Evolutionary conservation across 2,797 vertebrate species (phyloP).

Genomic region (Peromyscus attwateri): DNA sequence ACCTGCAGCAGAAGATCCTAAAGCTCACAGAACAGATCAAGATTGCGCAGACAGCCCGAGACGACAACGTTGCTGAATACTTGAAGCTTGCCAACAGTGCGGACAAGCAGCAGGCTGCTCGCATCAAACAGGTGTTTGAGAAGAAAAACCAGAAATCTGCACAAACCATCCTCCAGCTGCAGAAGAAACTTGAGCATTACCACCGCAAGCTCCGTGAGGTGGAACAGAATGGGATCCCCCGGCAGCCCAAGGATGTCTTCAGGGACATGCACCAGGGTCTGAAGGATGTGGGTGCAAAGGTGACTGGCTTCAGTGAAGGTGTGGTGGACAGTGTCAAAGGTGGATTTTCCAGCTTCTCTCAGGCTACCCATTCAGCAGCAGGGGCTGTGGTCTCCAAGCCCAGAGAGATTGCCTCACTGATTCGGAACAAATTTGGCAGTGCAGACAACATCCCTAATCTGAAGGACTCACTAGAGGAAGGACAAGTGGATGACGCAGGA

Average conservation of each 20-base stretch:
- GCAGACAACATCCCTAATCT: conserved; percentile 96
- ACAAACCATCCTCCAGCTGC: conserved; percentile 96
- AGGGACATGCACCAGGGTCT: conserved; percentile 97
- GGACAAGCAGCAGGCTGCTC: conserved; percentile 96
- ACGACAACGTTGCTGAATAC: conserved; percentile 98
- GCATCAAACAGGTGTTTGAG: conserved; percentile 98
- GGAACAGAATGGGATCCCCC: conserved; percentile 97
- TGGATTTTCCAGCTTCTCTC: conserved; percentile 96
- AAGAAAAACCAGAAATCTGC: conserved; percentile 99
- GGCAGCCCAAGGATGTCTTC: conserved; percentile 97
- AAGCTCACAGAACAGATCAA: conserved; percentile 98
- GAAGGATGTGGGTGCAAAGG: conserved; percentile 97
- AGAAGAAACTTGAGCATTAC: conserved; percentile 98
- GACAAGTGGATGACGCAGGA: conserved; percentile 91
- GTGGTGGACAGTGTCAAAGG: conserved; percentile 96
- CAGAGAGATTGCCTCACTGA: conserved; percentile 95
- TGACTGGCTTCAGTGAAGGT: conserved; percentile 97
- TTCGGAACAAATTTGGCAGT: conserved; percentile 97
- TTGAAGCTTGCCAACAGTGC: conserved; percentile 97
- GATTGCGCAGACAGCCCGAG: conserved; percentile 97
- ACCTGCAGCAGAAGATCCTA: conserved; percentile 98
- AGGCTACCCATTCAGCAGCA: conserved; percentile 97
- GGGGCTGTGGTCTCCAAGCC: conserved; percentile 97
- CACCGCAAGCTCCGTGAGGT: conserved; percentile 96
- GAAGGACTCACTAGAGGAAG: conserved; percentile 96